Evolutionary conservation across 2,888 invertebrate genomes (phyloP).

Genomic region (Noctua comes): DNA sequence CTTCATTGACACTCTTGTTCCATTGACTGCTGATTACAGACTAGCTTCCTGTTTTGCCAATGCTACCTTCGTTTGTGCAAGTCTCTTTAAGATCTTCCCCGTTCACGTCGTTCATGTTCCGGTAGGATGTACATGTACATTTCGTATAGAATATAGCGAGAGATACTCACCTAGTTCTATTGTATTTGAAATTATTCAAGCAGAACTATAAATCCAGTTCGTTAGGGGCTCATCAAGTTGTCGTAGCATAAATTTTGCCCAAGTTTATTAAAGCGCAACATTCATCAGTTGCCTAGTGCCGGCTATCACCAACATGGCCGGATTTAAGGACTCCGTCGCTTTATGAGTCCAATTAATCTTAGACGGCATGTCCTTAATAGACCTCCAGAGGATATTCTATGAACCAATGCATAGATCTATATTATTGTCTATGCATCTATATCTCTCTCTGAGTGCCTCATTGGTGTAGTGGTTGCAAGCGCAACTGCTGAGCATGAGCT

Average conservation of each 20-base stretch:
- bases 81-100: not conserved
- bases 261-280: slow-evolving; percentile 15
- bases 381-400: slow-evolving; percentile 35
- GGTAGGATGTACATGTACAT: not conserved
- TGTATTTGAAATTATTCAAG: slow-evolving; percentile 28
- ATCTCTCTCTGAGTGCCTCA: not conserved
- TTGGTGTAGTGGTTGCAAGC: not conserved
- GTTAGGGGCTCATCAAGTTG: slow-evolving; percentile 38
- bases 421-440: slow-evolving; percentile 4
- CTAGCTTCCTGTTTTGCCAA: not conserved
- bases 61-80: not conserved
- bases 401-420: slow-evolving; percentile 15
- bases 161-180: too few species aligned
- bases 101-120: too few species aligned
- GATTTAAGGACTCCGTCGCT: slow-evolving; percentile 40
- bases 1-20: not conserved
- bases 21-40: not conserved
- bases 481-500: not conserved
- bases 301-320: slow-evolving; percentile 36
- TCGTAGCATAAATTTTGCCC: slow-evolving; percentile 11
- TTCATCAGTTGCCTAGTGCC: slow-evolving; percentile 28
- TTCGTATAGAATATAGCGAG: not conserved
- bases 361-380: slow-evolving; percentile 39
- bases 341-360: slow-evolving; percentile 53
- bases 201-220: slow-evolving; percentile 44